Base-by-base conservation (phyloP, 2,888 invertebrate genomes). In the Leptinotarsa juncta region DNA sequence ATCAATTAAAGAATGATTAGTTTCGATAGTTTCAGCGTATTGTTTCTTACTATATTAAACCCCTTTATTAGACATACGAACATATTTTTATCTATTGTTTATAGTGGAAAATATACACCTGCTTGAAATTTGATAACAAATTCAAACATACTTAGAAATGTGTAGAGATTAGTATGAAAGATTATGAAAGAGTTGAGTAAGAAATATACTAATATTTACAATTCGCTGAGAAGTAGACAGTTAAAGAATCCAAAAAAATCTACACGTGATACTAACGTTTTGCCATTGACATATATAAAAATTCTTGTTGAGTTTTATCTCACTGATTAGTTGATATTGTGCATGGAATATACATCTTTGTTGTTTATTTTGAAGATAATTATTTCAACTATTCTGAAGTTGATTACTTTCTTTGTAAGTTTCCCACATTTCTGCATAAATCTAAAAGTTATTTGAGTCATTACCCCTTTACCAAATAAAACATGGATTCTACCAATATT, bases 121-220 rank as follows among this genome's bases (percentile, higher is more conserved):
- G 20, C 53, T 53, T 69, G 49, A 26, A 48, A 69, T 60, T 65
- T 65, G 72, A 72, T 75, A 75, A 72, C 69, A 65, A 67, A 74
- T 71, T 72, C 71, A 72, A 72, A 75, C 65, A 72, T 65, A 69
- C 74, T 73, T 70, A n/a, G 62, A 55, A 74, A 68, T 50, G 67
- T 69, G 65, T 53, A n/a, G 49, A 71, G 71, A 74, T 74, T 65
- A 71, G 65, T 57, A 18, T 53, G 53, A 71, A 67, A 53, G 68
- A 68, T 68, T 74, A 69, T 68, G 65, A 71, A 71, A 74, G 7
- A 71, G 70, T 74, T 49, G 71, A 57, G 74, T 71, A 74, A 74
- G 32, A 49, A 68, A 55, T 71, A 50, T 71, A 68, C 66, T 51
- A 70, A 73, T 70, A 66, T 73, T 73, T 70, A 73, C 70, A 73